These are phyloP conservation scores for Lepeophtheirus nordmannii DNA, from an alignment of 2,888 invertebrate species.

Conservation along the genomic window DNA sequence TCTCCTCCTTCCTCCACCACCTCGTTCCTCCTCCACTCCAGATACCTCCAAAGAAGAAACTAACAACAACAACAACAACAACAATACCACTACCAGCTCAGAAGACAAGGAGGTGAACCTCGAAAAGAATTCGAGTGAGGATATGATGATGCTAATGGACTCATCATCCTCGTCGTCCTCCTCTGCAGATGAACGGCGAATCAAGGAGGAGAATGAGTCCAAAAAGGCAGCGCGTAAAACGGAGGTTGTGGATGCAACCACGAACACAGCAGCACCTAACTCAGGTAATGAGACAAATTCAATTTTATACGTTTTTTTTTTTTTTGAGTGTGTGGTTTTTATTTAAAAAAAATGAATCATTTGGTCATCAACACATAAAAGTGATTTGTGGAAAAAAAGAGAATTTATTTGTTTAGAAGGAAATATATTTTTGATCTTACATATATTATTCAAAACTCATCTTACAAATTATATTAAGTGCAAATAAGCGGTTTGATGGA, in stretches of 20 bases:
- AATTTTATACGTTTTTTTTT: too few relatives aligned
- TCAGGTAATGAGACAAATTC: constrained; percentile 51
- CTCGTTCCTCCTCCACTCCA: constrained; percentile 5
- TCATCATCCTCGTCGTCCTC: background rate
- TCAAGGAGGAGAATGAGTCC: background rate
- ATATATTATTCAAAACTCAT: too few relatives aligned
- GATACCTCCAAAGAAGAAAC: background rate
- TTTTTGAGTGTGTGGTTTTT: too few relatives aligned
- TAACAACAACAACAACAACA: background rate
- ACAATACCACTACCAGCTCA: background rate
- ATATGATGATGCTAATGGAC: background rate
- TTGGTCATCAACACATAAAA: too few relatives aligned
- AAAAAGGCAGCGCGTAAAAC: constrained; percentile 40
- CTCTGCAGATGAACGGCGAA: background rate
- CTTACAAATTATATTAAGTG: too few relatives aligned
- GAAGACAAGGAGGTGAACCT: background rate
- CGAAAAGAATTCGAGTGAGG: background rate
- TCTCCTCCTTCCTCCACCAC: background rate
- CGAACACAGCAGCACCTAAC: constrained; percentile 47
- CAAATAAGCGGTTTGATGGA: too few relatives aligned
- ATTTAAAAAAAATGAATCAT: too few relatives aligned
- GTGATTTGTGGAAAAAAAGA: too few relatives aligned
- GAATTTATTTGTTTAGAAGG: too few relatives aligned
- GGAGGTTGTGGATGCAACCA: constrained; percentile 49
- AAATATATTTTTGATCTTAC: too few relatives aligned